Conservation (phyloP, 2,797 vertebrate genomes). For the Chaenodraco wilsoni region DNA sequence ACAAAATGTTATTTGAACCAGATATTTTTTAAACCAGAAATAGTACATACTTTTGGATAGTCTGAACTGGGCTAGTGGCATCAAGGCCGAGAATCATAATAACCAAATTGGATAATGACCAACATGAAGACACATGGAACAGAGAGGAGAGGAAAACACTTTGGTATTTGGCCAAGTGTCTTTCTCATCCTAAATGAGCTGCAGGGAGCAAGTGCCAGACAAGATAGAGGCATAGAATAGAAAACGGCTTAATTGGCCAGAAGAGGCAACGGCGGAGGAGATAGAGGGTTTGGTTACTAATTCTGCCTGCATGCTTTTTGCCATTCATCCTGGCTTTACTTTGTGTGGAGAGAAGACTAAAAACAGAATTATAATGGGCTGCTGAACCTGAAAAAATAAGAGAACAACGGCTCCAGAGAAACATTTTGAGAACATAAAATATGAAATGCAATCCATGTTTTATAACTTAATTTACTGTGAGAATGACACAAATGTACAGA, state of each 20-base stretch:
- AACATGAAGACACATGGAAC: not conserved
- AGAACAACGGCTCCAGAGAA: slow-evolving; percentile 28
- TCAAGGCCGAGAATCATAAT: slow-evolving; percentile 8
- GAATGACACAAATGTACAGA: slow-evolving; percentile 1
- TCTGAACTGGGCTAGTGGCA: not conserved
- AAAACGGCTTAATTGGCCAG: slow-evolving; percentile 61
- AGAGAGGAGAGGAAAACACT: slow-evolving; percentile 41
- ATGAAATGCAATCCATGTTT: slow-evolving; percentile 15
- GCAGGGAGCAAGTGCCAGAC: slow-evolving; percentile 40
- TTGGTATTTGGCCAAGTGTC: slow-evolving; percentile 63
- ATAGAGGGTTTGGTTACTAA: slow-evolving; percentile 53
- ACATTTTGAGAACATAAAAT: slow-evolving; percentile 40
- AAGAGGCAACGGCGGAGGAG: slow-evolving; percentile 36
- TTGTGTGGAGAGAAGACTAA: slow-evolving; percentile 33
- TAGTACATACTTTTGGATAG: not conserved
- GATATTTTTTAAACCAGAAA: not conserved
- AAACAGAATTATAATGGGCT: slow-evolving; percentile 50
- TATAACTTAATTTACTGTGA: not conserved
- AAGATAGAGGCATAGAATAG: slow-evolving; percentile 30
- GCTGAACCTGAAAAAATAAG: slow-evolving; percentile 31
- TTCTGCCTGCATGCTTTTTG: slow-evolving; percentile 43
- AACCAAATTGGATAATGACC: not conserved
- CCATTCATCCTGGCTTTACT: slow-evolving; percentile 49
- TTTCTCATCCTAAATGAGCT: slow-evolving; percentile 60
- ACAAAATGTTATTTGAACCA: too few species aligned